A percentile compares a stretch with the other conserved stretches of the same genome.
phyloP scores from a whole-genome alignment of 2,113 vertebrate species.

The Ageneiosus marmoratus region DNA sequence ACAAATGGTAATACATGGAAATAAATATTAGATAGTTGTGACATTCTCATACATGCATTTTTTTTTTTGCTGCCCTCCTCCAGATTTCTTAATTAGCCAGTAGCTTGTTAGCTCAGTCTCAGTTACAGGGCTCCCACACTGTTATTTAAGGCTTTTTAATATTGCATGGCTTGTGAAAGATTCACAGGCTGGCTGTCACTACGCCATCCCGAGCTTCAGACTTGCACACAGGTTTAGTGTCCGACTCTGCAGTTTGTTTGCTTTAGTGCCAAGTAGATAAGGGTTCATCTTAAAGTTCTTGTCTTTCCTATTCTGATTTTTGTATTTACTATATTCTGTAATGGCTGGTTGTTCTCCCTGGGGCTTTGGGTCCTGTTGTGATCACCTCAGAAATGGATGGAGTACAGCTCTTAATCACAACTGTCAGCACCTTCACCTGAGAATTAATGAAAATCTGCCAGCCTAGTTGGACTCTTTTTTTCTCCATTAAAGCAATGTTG shows the following conservation, averaged over 20 bases:
- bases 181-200: constrained; percentile 54
- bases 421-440: neutral
- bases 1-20: neutral
- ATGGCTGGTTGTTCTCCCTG: constrained; percentile 1
- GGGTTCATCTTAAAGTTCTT: neutral
- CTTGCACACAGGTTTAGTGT: neutral
- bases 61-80: neutral
- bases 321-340: neutral
- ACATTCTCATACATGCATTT: neutral
- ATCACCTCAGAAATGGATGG: neutral
- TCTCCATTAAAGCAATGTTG: neutral
- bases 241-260: constrained; percentile 48
- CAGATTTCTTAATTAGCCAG: constrained; percentile 55
- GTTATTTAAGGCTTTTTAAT: constrained; percentile 67
- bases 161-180: constrained; percentile 65
- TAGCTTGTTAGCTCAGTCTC: constrained; percentile 59
- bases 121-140: constrained; percentile 58
- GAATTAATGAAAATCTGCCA: constrained; percentile 16
- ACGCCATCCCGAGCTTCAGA: neutral
- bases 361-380: neutral
- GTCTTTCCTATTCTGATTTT: neutral
- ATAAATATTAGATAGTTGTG: neutral
- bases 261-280: neutral
- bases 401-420: constrained; percentile 26
- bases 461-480: neutral